phyloP scores from a whole-genome alignment of 2,113 vertebrate genomes.

The Ictalurus furcatus region DNA sequence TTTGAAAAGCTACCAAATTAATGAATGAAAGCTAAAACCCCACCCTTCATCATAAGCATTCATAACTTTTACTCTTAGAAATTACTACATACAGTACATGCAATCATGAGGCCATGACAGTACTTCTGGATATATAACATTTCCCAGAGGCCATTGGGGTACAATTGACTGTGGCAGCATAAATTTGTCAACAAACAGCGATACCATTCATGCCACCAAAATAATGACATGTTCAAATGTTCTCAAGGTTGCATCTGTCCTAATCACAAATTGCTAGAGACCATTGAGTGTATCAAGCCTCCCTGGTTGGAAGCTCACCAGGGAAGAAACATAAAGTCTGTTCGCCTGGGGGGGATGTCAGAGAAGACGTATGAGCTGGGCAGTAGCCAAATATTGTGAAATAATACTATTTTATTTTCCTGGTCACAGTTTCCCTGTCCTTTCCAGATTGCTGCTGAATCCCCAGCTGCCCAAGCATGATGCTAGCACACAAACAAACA shows the following conservation, averaged over 20 bases:
- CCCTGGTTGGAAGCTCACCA: not conserved
- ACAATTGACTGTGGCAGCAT: not conserved
- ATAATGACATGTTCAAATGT: slow-evolving; percentile 13
- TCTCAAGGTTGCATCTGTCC: not conserved
- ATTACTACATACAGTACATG: not conserved
- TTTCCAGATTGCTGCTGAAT: not conserved
- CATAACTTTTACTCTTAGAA: not conserved
- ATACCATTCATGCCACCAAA: not conserved
- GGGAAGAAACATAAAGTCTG: not conserved
- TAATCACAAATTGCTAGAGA: slow-evolving; percentile 2
- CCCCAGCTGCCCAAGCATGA: not conserved
- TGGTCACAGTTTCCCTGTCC: not conserved
- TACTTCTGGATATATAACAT: not conserved
- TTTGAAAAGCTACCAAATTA: not conserved
- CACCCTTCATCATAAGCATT: not conserved
- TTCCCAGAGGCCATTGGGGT: not conserved
- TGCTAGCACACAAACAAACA: not conserved
- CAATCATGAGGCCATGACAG: not conserved
- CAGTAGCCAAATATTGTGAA: not conserved
- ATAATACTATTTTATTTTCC: not conserved
- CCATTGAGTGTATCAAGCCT: not conserved
- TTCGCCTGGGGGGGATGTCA: not conserved
- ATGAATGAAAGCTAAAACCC: not conserved
- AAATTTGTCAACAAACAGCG: not conserved
- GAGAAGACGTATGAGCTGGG: not conserved